Conservation (phyloP, 2,797 vertebrate species). For the Sebastolobus altivelis region DNA sequence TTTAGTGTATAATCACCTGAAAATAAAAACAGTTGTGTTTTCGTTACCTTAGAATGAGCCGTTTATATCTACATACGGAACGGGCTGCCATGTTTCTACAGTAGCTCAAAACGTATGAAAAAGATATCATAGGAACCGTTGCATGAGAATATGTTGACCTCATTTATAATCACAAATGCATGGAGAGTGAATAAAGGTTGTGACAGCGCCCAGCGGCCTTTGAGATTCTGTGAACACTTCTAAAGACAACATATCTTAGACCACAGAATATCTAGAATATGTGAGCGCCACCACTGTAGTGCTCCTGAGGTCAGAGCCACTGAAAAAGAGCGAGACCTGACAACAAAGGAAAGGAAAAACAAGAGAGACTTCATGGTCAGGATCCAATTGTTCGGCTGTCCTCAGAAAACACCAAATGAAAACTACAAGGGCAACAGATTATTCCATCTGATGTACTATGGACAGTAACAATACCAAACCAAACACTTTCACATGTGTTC, state of each 20-base stretch:
- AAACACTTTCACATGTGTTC: conserved; percentile 55
- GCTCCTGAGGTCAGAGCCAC: conserved; percentile 25
- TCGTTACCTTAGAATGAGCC: too few species aligned
- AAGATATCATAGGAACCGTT: too few species aligned
- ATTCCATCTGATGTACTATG: conserved; percentile 33
- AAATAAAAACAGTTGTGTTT: too few species aligned
- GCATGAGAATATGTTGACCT: background rate
- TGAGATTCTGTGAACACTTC: conserved; percentile 16
- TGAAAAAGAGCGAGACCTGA: conserved; percentile 8
- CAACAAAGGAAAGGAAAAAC: conserved; percentile 13
- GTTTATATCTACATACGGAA: too few species aligned
- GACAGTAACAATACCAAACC: conserved; percentile 24
- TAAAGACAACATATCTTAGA: background rate
- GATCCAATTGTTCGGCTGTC: conserved; percentile 21
- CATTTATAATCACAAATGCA: conserved; percentile 1
- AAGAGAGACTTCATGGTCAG: conserved; percentile 13
- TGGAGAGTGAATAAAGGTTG: conserved; percentile 10
- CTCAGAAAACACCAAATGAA: conserved; percentile 16
- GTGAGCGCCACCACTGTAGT: conserved; percentile 3
- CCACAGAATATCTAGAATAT: conserved; percentile 34
- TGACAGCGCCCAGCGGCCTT: background rate
- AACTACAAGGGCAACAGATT: conserved; percentile 21
- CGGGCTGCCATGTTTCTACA: too few species aligned
- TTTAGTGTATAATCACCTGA: too few species aligned
- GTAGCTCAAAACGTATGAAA: too few species aligned